Evolutionary conservation across 2,797 vertebrate genomes (phyloP), one percentile per base, ranked within the genome.

Genomic region (Silurus lanzhouensis): DNA sequence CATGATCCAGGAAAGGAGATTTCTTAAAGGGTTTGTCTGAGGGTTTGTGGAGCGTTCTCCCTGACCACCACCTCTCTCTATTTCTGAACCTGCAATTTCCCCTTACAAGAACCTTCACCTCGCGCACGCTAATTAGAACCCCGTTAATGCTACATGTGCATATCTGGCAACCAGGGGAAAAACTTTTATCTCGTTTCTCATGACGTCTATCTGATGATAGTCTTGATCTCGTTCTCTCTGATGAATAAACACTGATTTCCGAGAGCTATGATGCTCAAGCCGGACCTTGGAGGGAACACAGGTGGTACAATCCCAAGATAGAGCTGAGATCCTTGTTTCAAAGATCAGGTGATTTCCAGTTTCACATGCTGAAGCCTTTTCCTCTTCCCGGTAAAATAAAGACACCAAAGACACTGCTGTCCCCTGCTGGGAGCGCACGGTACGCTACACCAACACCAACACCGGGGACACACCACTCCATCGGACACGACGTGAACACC

Each of bases 71-170:
- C 6, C 71, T 3, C 20, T 52, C 46, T 25, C 12, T 25, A 12
- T 25, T 5, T 7, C 46, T 15, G 27, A 27, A 52, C 25, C 25
- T 77, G 48, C 74, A 76, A 70, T 78, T 84, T 70, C 13, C 38
- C 75, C 31, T 46, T 60, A 84, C 27, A 84, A 68, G 64, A 55
- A 70, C 25, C 52, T 12, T 67, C 72, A 19, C 6, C 83, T 55
- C 8, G 27, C 14, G n/a, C 31, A 3, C 48, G 67, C 66, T 80
- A 80, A 84, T 71, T 79, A 84, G 71, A 85, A 14, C 57, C 17
- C 17, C 17, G 48, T 67, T 72, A 52, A 71, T 10, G 57, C 44
- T 55, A 52, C 71, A 63, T 57, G 52, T 52, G 22, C 6, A 38
- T 77, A 31, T 78, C 52, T 58, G 63, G 75, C 38, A 84, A 71